Evolutionary conservation across 2,888 invertebrate species (phyloP).

Genomic region (Drymonia ruficornis): DNA sequence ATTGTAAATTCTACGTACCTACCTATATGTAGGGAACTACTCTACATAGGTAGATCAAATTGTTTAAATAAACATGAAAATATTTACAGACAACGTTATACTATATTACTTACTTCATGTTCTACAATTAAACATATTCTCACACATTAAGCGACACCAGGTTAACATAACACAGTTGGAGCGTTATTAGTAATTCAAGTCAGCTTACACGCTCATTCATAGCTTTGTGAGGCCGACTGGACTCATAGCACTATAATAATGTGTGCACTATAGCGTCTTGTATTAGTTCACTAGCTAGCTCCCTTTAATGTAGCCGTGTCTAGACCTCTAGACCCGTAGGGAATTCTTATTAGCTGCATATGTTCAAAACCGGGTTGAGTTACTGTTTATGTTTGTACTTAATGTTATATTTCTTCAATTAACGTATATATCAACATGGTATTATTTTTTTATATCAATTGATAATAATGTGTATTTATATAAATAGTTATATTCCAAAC

Average conservation of each 20-base stretch:
- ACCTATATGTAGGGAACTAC: background rate
- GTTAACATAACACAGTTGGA: conserved; percentile 12
- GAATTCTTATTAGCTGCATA: conserved; percentile 30
- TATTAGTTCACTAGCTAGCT: background rate
- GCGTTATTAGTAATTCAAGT: conserved; percentile 36
- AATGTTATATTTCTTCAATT: conserved; percentile 2
- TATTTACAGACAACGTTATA: too few relatives aligned
- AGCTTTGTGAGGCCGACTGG: conserved; percentile 17
- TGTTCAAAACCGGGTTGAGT: conserved; percentile 7
- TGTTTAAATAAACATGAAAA: too few relatives aligned
- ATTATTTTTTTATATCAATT: too few relatives aligned
- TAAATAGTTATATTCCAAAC: too few relatives aligned
- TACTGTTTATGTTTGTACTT: conserved; percentile 19
- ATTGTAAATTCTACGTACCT: conserved; percentile 7
- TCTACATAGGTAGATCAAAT: too few relatives aligned
- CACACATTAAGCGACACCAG: background rate
- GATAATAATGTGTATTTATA: too few relatives aligned
- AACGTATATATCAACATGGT: background rate
- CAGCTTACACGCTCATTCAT: conserved; percentile 32
- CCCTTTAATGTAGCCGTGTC: conserved; percentile 16
- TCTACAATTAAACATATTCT: background rate
- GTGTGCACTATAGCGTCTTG: background rate
- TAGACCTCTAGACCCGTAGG: conserved; percentile 27
- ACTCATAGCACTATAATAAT: background rate
- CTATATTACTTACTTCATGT: background rate